Base-by-base conservation (phyloP, 2,113 vertebrate genomes). In the Chinchilla lanigera region DNA sequence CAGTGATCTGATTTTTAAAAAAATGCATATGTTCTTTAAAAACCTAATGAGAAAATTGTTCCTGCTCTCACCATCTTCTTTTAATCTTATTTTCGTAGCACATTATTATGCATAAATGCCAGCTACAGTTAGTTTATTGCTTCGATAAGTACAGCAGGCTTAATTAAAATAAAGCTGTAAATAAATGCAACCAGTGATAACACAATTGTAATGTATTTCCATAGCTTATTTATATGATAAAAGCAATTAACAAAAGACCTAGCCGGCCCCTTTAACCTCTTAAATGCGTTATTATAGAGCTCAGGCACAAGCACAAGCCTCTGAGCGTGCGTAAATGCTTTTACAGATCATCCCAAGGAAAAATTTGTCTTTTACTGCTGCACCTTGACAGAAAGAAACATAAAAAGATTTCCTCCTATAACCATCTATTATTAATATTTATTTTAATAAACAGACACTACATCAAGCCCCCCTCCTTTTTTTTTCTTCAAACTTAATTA, bases 91-190 rank as follows among this genome's bases (percentile, higher is more conserved):
- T 98, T 98, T 98, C 97, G 89, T 56, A 38, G 69, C 71, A 93
- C 77, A 85, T 98, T 97, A 98, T 95, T 94, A 97, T 97, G 96
- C 73, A 97, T 97, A 95, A 94, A 91, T 12, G 69, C 85, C 97
- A 90, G 95, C 84, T 96, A 97, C 87, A 96, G 94, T 97, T 98
- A 97, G 96, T 97, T 98, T 97, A 98, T 95, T 93, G 96, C 97
- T 83, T 88, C 69, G 93, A 97, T 97, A 98, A 98, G 98, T 98
- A 97, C 96, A 98, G 90, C 93, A 63, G 56, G 81, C 97, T 97
- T 98, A 98, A 98, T 99, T 98, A 98, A 98, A 98, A 98, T 89
- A 98, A 97, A 98, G 95, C 97, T 96, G 92, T 98, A 98, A 98
- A 98, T 98, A 97, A 97, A 97, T 97, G 94, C 95, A 95, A 96